Percentiles rank a stretch among this genome's conserved stretches.
Conservation (phyloP, 2,113 vertebrate genomes). For the Myotis lucifugus region DNA sequence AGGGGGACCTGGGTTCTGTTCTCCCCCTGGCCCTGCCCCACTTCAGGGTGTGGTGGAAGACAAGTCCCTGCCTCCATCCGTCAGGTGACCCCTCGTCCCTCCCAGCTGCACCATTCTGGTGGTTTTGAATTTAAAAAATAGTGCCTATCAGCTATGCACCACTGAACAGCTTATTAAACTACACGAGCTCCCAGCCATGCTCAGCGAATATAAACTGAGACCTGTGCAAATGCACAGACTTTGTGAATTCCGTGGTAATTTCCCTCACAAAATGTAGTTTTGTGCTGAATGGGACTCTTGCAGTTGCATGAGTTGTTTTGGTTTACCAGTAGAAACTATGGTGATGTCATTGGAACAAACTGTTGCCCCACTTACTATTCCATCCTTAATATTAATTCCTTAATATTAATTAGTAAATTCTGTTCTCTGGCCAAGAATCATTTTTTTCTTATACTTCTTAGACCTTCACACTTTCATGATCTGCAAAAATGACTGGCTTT, state of each 20-base stretch:
- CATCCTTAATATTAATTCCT: background rate
- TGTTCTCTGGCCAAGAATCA: background rate
- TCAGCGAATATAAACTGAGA: background rate
- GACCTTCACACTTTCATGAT: background rate
- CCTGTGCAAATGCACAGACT: background rate
- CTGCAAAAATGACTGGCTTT: background rate
- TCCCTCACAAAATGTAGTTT: background rate
- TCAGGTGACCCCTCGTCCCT: background rate
- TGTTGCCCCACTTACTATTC: background rate
- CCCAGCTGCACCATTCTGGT: background rate
- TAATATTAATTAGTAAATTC: background rate
- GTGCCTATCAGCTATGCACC: background rate
- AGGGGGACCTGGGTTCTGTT: background rate
- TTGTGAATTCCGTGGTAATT: background rate
- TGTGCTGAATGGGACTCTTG: background rate
- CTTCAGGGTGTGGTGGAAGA: background rate
- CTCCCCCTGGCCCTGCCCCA: background rate
- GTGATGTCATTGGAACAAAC: background rate
- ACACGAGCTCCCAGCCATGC: background rate
- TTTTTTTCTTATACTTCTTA: background rate
- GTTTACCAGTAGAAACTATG: rapidly evolving
- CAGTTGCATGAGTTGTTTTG: background rate
- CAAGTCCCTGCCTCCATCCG: background rate
- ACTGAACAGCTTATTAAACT: background rate
- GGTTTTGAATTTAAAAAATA: background rate